These are phyloP conservation scores for Aricia agestis DNA, from an alignment of 1,140 invertebrate genomes.

Conservation along the genomic window DNA sequence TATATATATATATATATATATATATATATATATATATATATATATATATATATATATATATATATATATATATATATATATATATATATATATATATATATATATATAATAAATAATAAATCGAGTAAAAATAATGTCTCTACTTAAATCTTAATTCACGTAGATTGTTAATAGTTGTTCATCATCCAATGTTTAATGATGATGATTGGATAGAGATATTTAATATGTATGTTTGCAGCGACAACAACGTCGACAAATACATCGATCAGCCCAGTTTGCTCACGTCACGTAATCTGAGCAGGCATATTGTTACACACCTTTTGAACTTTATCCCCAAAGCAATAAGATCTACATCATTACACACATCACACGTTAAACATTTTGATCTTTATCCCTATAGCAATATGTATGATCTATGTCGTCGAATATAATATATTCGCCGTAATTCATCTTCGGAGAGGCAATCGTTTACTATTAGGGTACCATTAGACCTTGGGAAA, in stretches of 20 bases:
- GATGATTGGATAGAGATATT: slow-evolving; percentile 3
- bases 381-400: neutral
- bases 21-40: no score
- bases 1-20: no score
- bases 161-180: neutral
- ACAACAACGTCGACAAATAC: slow-evolving; percentile 25
- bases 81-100: no score
- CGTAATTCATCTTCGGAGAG: slow-evolving; percentile 2
- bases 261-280: slow-evolving; percentile 29
- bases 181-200: neutral
- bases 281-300: slow-evolving; percentile 20
- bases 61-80: no score
- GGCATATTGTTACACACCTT: neutral
- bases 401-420: neutral
- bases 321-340: neutral
- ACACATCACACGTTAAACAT: neutral
- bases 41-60: no score
- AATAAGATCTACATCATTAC: neutral
- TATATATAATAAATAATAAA: no score
- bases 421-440: neutral
- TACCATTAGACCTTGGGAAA: neutral
- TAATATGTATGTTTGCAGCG: neutral
- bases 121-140: no score
- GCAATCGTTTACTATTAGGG: neutral
- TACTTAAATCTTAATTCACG: no score